phyloP scores from a whole-genome alignment of 2,888 invertebrate genomes.

The Timema podura region DNA sequence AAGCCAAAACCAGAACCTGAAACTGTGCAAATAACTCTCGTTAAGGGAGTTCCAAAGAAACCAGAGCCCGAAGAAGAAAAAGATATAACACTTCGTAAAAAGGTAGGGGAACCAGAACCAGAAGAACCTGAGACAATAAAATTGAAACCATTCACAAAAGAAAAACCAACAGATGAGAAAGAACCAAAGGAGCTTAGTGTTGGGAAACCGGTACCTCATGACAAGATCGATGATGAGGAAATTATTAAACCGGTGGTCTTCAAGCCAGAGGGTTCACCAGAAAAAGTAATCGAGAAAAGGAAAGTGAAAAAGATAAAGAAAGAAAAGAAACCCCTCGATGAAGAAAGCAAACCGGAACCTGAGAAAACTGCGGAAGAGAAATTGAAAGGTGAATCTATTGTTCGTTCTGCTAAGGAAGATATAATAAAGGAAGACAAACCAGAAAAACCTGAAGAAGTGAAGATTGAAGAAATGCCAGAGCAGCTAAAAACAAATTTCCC shows the following conservation, averaged over 20 bases:
- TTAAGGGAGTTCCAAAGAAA: slow-evolving; percentile 35
- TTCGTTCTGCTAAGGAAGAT: neutral
- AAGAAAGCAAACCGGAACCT: slow-evolving; percentile 9
- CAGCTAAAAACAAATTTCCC: neutral
- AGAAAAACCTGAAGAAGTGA: slow-evolving; percentile 36
- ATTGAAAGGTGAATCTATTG: too few relatives aligned
- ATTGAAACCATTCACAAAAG: slow-evolving; percentile 41
- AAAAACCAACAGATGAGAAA: slow-evolving; percentile 36
- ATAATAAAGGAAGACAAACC: slow-evolving; percentile 40
- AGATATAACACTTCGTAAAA: slow-evolving; percentile 36
- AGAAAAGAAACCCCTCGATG: slow-evolving; percentile 16
- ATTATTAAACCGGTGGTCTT: slow-evolving; percentile 14
- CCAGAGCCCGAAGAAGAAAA: slow-evolving; percentile 40
- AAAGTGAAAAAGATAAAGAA: slow-evolving; percentile 30
- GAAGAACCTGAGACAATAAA: slow-evolving; percentile 34
- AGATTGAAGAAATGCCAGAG: slow-evolving; percentile 2
- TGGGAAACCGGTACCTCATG: slow-evolving; percentile 23
- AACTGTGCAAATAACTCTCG: slow-evolving; percentile 38
- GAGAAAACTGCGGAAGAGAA: slow-evolving; percentile 29
- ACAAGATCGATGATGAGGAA: slow-evolving; percentile 37
- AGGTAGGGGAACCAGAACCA: slow-evolving; percentile 42
- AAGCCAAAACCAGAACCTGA: slow-evolving; percentile 37
- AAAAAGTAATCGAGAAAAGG: slow-evolving; percentile 28
- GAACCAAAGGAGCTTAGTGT: slow-evolving; percentile 36
- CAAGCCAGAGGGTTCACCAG: slow-evolving; percentile 35